Percentiles rank a stretch among this genome's conserved stretches.
These are phyloP conservation scores for Mythimna impura DNA, from an alignment of 2,888 invertebrate species.

Conservation along the genomic window DNA sequence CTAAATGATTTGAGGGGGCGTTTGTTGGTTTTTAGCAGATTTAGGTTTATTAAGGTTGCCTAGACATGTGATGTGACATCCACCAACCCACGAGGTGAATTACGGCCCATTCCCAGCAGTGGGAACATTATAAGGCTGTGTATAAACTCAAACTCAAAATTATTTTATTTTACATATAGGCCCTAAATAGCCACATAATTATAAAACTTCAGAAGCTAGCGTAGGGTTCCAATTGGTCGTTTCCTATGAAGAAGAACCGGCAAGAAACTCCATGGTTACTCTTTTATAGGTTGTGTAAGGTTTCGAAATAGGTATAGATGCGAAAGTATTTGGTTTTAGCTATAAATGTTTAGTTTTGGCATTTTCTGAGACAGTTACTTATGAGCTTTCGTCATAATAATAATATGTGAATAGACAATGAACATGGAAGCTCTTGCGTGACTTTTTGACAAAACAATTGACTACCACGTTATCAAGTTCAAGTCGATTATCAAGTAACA, in stretches of 20 bases:
- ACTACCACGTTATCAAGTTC: constrained; percentile 34
- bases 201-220: too few relatives aligned
- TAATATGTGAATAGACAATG: not conserved
- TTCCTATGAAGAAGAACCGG: too few relatives aligned
- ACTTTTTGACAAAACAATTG: constrained; percentile 41
- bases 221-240: too few relatives aligned
- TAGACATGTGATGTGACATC: too few relatives aligned
- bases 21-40: constrained; percentile 7
- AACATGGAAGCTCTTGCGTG: constrained; percentile 10
- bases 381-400: constrained; percentile 10
- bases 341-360: not conserved
- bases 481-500: constrained; percentile 29
- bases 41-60: not conserved
- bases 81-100: too few relatives aligned
- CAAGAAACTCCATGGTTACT: too few relatives aligned
- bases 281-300: too few relatives aligned
- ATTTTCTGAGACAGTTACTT: not conserved
- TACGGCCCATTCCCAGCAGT: too few relatives aligned
- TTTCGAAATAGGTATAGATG: not conserved
- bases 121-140: too few relatives aligned
- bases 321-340: constrained; percentile 4
- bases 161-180: too few relatives aligned
- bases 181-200: too few relatives aligned
- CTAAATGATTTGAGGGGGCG: not conserved
- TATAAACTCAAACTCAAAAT: too few relatives aligned